A percentile compares a stretch with the other conserved stretches of the same genome.
Conservation (phyloP, 2,888 invertebrate species). For the Aquatica leii region DNA sequence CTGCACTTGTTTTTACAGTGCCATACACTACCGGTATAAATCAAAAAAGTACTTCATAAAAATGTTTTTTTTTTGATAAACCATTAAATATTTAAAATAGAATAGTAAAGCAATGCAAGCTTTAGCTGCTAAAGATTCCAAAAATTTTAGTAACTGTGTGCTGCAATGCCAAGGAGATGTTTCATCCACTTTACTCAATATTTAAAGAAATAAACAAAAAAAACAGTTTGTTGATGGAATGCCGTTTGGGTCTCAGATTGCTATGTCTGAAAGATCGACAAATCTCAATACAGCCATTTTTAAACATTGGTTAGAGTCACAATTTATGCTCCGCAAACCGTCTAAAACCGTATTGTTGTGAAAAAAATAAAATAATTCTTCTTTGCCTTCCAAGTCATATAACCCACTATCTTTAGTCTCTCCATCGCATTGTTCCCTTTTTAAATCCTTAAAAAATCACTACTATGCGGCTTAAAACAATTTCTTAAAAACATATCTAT, state of each 20-base stretch:
- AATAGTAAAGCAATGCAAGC: constrained; percentile 4
- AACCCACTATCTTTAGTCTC: not conserved
- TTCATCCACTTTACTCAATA: not conserved
- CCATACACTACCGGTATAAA: too few species aligned
- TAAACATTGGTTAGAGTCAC: constrained; percentile 18
- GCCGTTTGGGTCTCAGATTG: not conserved
- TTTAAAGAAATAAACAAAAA: not conserved
- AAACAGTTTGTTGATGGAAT: not conserved
- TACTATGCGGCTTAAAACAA: not conserved
- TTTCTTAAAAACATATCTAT: not conserved
- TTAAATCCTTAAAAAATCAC: not conserved
- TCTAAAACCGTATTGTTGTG: not conserved
- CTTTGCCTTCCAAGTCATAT: not conserved
- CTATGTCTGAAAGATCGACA: constrained; percentile 28
- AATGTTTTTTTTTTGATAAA: constrained; percentile 39
- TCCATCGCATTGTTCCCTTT: not conserved
- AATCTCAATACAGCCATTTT: constrained; percentile 27
- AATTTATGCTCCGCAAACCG: constrained; percentile 15
- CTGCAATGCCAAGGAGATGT: not conserved
- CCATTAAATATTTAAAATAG: constrained; percentile 49
- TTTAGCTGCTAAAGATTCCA: constrained; percentile 1
- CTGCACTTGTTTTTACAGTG: constrained; percentile 43
- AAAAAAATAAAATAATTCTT: not conserved
- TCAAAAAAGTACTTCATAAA: not conserved
- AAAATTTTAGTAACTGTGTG: constrained; percentile 14